Evolutionary conservation across 2,113 vertebrate genomes (phyloP), one percentile per base, ranked within the genome.

Genomic region (Aphelocoma coerulescens): DNA sequence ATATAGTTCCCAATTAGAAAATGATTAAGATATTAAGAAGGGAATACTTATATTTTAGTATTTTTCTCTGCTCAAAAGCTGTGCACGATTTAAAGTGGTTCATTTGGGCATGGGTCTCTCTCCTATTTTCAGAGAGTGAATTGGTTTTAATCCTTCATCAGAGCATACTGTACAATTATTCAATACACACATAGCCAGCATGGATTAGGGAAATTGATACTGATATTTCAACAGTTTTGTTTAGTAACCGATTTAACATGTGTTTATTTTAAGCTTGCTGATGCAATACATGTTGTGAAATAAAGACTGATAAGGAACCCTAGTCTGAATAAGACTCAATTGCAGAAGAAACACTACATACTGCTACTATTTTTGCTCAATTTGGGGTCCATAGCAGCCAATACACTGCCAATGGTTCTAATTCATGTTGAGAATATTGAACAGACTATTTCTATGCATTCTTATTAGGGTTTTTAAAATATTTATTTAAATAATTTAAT

Each of bases 401-500:
- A 6, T 72, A 61, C 6, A 39, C 19, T 44, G 10, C 16, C 85
- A 62, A 35, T 22, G 5, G 22, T 66, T 80, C 55, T 82, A 37
- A 55, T 78, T 92, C 44, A 39, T 46, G 3, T 46, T 51, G 8
- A 54, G 20, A 67, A 19, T 57, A 89, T 43, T 46, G 33, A 73
- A 62, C 1, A 5, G 16, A 73, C 10, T 18, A 46, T 90, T 86
- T 75, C 68, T 86, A 11, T 86, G 7, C 17, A 67, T 52, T 20
- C 9, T 77, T 44, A 57, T 35, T 51, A 37, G 6, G 3, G 0
- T 14, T 78, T 77, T 87, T n/a, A 12, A 1, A n/a, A 86, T 72
- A 78, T 81, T 84, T 90, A 63, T 91, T 86, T 84, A 61, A 91
- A 86, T 80, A 79, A 90, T 94, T 96, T 88, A n/a, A 94, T 94